Evolutionary conservation across 2,113 vertebrate genomes (phyloP).

Genomic region (Thamnophis sirtalis): DNA sequence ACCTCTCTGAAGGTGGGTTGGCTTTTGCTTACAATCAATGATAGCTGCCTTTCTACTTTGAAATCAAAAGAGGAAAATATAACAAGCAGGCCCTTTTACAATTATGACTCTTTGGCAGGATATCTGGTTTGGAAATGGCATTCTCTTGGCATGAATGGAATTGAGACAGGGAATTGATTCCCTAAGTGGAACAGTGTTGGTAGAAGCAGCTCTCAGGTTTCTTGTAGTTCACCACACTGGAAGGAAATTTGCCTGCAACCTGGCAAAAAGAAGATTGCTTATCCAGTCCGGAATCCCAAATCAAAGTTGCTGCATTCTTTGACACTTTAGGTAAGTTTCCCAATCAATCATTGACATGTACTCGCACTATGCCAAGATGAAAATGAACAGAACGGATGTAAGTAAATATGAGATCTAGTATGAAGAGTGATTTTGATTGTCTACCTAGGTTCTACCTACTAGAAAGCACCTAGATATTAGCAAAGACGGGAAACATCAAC

Average conservation of each 20-base stretch:
- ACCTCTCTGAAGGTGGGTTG: constrained; percentile 19
- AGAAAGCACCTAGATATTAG: neutral
- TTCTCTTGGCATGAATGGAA: neutral
- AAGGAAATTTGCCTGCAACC: neutral
- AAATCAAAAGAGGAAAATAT: neutral
- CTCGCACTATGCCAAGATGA: neutral
- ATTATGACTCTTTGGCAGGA: neutral
- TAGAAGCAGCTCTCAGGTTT: constrained; percentile 21
- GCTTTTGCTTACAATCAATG: constrained; percentile 5
- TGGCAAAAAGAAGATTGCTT: neutral
- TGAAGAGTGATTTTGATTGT: neutral
- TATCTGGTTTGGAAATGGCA: neutral
- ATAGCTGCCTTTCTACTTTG: neutral
- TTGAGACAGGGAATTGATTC: constrained; percentile 21
- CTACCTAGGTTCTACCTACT: neutral
- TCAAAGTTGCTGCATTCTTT: neutral
- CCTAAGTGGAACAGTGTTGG: fast-evolving
- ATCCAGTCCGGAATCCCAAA: fast-evolving
- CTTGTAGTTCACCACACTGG: constrained; percentile 1
- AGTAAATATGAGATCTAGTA: neutral
- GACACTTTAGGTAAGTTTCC: constrained; percentile 14
- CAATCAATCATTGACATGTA: neutral
- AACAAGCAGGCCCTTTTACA: constrained; percentile 5
- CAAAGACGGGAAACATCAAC: too few relatives aligned
- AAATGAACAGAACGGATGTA: neutral